phyloP scores from a whole-genome alignment of 2,113 vertebrate species.

The Harpagus bidentatus region DNA sequence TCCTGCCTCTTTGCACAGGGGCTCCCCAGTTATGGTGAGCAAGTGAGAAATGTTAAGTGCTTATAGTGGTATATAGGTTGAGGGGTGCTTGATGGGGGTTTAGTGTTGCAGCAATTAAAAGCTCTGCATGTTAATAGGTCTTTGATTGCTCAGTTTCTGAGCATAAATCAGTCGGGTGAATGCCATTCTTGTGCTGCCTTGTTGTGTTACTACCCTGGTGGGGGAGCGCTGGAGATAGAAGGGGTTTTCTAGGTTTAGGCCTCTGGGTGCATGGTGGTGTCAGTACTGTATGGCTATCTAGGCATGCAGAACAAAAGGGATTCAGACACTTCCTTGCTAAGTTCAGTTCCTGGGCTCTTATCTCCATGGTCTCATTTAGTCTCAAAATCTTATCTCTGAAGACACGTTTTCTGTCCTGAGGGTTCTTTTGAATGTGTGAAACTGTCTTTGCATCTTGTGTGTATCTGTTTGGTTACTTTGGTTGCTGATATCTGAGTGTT shows the following conservation, averaged over 20 bases:
- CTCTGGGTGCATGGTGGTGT: background rate
- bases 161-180: rapidly evolving
- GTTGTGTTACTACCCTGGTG: background rate
- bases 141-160: background rate
- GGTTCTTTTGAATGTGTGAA: background rate
- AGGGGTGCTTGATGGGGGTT: background rate
- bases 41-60: background rate
- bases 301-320: background rate
- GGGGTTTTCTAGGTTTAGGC: background rate
- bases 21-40: slow-evolving; percentile 89
- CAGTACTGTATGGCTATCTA: background rate
- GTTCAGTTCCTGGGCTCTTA: background rate
- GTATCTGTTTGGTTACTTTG: background rate
- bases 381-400: background rate
- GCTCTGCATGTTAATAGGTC: background rate
- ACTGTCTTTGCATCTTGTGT: background rate
- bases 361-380: background rate
- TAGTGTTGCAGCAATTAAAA: background rate
- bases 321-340: background rate
- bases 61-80: rapidly evolving
- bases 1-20: slow-evolving; percentile 95
- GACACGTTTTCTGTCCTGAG: background rate
- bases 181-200: rapidly evolving
- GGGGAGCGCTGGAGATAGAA: background rate
- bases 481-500: background rate